Base-by-base conservation (phyloP, 1,140 invertebrate genomes). In the Epicauta chinensis region DNA sequence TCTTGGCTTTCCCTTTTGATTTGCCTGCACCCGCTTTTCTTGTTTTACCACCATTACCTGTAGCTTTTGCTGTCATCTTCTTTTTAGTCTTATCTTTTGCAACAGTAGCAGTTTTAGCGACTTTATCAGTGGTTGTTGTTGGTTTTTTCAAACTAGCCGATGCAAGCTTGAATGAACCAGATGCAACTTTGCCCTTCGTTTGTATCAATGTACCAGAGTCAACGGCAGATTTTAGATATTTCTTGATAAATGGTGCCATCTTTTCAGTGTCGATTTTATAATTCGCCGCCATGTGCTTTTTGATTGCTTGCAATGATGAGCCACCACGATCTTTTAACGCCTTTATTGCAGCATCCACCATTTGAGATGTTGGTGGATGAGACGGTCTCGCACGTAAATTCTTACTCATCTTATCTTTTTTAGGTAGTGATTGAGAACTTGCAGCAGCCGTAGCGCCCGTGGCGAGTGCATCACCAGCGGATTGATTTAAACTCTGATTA, bases 141-240 rank as follows among this genome's bases (percentile, higher is more conserved):
- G 17, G 17, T 23, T 23, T 23, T 7, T 23, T n/a, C 32, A 34
- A 15, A 10, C 55, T 58, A 12, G 32, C 32, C 0, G 53, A 53
- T 1, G 59, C 53, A 6, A 81, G 58, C 62, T 81, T 81, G 71
- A 81, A 81, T 1, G 76, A 79, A 12, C 79, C 80, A 32, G 74
- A 73, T 0, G 78, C 80, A 5, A 79, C 79, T 57, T 80, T 80
- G 10, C 80, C 79, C 59, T 81, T 81, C 29, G 77, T 75, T 69
- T 80, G 79, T 2, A 79, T 71, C 29, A 82, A 59, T 3, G 67
- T 66, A 15, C 78, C 79, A 13, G 69, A 71, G 0, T 67, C 68
- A 15, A 82, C 77, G 16, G 78, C 78, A 39, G 64, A 67, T 61
- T 79, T 81, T 55, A 82, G 59, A 48, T 77, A 79, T 52, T 77